Conservation (phyloP, 2,888 invertebrate species). For the Cantharis lateralis region DNA sequence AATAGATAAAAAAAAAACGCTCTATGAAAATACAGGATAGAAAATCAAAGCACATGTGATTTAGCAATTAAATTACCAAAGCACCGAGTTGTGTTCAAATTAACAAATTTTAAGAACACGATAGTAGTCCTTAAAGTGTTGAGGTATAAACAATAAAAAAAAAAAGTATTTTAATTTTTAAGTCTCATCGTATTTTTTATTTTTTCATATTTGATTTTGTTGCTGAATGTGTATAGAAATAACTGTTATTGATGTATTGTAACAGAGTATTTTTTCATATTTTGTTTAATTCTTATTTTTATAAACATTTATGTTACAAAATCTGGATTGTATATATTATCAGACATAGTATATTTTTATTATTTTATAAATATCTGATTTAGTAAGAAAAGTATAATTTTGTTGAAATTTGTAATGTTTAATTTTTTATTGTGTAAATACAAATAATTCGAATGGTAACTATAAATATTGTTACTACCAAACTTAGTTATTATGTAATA, state of each 20-base stretch:
- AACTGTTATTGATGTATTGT: neutral
- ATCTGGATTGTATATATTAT: slow-evolving; percentile 14
- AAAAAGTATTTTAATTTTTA: slow-evolving; percentile 26
- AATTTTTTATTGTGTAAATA: slow-evolving; percentile 20
- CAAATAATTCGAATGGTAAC: slow-evolving; percentile 1
- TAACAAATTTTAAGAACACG: slow-evolving; percentile 31
- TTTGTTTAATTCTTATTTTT: slow-evolving; percentile 7
- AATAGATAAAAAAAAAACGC: neutral
- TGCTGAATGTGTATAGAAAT: slow-evolving; percentile 8
- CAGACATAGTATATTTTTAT: slow-evolving; percentile 14
- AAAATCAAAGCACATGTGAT: slow-evolving; percentile 46
- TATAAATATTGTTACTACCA: slow-evolving; percentile 4
- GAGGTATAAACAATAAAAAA: slow-evolving; percentile 23
- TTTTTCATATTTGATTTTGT: slow-evolving; percentile 15
- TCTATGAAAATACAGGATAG: slow-evolving; percentile 25
- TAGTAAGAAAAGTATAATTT: slow-evolving; percentile 15
- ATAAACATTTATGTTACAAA: slow-evolving; percentile 12
- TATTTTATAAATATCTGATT: slow-evolving; percentile 6
- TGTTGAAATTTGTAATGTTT: slow-evolving; percentile 24
- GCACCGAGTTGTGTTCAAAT: slow-evolving; percentile 56
- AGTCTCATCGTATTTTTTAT: slow-evolving; percentile 20
- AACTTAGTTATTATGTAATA: neutral
- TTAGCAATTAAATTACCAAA: slow-evolving; percentile 48
- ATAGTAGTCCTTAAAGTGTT: slow-evolving; percentile 31
- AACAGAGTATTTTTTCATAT: neutral